phyloP scores from a whole-genome alignment of 2,888 invertebrate genomes.

The Eugnorisma glareosa region DNA sequence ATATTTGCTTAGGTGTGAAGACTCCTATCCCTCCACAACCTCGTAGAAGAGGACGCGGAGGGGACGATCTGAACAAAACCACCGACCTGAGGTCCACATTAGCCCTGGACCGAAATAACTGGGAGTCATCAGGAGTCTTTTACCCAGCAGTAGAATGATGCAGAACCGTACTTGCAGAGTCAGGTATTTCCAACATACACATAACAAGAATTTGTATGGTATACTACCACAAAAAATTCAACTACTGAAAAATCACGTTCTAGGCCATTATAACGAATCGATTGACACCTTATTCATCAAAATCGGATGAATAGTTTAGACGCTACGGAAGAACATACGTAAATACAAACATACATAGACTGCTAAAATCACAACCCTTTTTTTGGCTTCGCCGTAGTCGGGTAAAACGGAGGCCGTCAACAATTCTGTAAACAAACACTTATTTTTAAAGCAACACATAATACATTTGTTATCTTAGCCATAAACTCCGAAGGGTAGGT shows the following conservation, averaged over 20 bases:
- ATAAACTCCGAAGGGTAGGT: constrained; percentile 52
- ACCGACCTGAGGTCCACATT: not conserved
- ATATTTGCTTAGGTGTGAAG: not conserved
- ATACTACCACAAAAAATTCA: too few species aligned
- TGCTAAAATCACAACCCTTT: too few species aligned
- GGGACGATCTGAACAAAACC: not conserved
- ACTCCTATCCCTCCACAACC: not conserved
- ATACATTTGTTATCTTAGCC: constrained; percentile 51
- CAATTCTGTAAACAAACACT: constrained; percentile 18
- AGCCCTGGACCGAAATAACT: not conserved
- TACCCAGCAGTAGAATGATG: not conserved
- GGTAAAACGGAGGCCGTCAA: not conserved
- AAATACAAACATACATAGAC: not conserved
- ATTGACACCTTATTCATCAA: too few species aligned
- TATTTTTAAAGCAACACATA: constrained; percentile 31
- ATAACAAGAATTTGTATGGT: too few species aligned
- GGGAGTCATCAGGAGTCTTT: not conserved
- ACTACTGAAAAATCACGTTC: too few species aligned
- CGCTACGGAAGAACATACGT: too few species aligned
- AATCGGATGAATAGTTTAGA: too few species aligned
- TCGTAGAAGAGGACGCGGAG: not conserved
- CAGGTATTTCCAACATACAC: not conserved
- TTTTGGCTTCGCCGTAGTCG: too few species aligned
- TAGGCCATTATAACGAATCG: too few species aligned
- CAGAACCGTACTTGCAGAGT: too few species aligned